phyloP scores from a whole-genome alignment of 2,797 vertebrate genomes.

The Mormyrops attenuatus region DNA sequence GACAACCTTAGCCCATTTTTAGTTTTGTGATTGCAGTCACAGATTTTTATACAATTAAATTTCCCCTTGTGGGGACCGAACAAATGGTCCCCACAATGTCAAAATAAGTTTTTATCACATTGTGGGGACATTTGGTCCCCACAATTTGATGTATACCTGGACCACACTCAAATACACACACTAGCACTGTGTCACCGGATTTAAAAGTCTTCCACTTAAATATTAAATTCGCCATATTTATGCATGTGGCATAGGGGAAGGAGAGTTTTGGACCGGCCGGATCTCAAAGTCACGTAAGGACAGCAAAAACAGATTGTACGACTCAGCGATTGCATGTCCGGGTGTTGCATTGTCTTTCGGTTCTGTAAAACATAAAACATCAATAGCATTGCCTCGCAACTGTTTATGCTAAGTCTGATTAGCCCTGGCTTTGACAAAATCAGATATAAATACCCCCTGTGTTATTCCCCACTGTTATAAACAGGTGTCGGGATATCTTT shows the following conservation, averaged over 20 bases:
- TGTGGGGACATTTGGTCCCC: neutral
- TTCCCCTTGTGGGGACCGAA: neutral
- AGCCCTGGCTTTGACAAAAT: slow-evolving; percentile 17
- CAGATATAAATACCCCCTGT: slow-evolving; percentile 16
- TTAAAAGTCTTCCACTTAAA: neutral
- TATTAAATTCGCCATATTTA: neutral
- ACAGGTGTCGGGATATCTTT: slow-evolving; percentile 26
- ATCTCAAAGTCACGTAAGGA: neutral
- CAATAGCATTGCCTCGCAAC: neutral
- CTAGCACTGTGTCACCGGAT: neutral
- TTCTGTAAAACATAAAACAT: slow-evolving; percentile 3
- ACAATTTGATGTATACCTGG: neutral
- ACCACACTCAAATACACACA: neutral
- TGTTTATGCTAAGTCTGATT: slow-evolving; percentile 27
- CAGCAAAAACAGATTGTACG: neutral
- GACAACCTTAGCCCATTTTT: neutral
- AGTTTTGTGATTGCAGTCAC: neutral
- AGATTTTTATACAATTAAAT: neutral
- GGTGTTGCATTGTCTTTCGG: neutral
- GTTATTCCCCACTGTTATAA: neutral
- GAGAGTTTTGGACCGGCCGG: neutral
- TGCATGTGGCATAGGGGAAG: neutral
- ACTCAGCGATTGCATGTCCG: neutral
- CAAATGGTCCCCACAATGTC: neutral
- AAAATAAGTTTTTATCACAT: neutral